Conservation (phyloP, 1,140 invertebrate species). For the Pemphigus obesinymphae region DNA sequence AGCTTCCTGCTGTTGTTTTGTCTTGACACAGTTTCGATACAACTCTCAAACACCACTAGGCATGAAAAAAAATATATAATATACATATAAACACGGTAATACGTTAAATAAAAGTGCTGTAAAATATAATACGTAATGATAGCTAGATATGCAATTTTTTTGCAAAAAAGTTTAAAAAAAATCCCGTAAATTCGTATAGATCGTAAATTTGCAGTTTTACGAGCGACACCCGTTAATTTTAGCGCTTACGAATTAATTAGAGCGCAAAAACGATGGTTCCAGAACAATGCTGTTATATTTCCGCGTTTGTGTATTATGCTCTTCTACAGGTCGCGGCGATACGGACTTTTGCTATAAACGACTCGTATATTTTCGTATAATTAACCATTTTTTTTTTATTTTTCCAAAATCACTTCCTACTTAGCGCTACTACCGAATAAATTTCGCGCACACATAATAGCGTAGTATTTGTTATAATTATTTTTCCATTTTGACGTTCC, state of each 20-base stretch:
- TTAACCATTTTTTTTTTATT: too few species aligned
- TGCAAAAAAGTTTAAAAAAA: too few species aligned
- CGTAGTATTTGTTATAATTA: not conserved
- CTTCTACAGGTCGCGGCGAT: not conserved
- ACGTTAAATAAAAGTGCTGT: too few species aligned
- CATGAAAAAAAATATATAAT: too few species aligned
- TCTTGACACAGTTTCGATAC: conserved; percentile 9
- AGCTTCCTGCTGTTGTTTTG: conserved; percentile 27
- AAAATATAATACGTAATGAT: too few species aligned
- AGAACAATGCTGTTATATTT: not conserved
- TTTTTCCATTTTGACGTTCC: not conserved
- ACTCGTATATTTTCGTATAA: not conserved
- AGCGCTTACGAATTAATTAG: not conserved
- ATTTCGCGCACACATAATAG: too few species aligned
- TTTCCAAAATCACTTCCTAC: too few species aligned
- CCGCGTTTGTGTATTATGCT: not conserved
- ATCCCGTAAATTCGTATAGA: not conserved
- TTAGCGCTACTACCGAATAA: too few species aligned
- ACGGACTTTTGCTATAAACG: not conserved
- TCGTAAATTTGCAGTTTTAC: not conserved
- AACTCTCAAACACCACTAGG: too few species aligned
- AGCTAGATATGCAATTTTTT: too few species aligned
- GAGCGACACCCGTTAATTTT: not conserved
- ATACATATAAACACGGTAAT: too few species aligned
- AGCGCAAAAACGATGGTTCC: not conserved